Evolutionary conservation across 92 coral and sea anemone genomes (phyloP), one percentile per base, ranked within the genome.

Genomic region (Epizoanthus rinbou): DNA sequence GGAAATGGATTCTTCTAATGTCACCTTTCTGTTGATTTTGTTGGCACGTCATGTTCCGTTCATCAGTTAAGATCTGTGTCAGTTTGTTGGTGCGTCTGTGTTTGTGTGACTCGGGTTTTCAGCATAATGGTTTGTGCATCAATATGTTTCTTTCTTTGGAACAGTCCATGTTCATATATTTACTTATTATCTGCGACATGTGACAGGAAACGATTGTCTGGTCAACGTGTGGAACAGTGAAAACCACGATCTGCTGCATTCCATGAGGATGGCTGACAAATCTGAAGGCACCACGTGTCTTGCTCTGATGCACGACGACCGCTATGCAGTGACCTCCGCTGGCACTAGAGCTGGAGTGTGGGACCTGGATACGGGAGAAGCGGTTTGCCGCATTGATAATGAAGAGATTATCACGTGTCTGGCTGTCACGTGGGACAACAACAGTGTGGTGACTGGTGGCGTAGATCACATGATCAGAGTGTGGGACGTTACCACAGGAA

Each of bases 361-460:
- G 97, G 90, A 91, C 86, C 84, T 93, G 73, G 97, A 93, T 70
- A 88, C 97, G 45, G 97, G 97, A 56, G 94, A 91, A 81, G 84
- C 74, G 15, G 43, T 91, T 31, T 86, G 81, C 43, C 85, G 69
- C 75, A 74, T 93, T 85, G 75, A 88, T 58, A 88, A 86, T 31
- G 90, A 64, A 5, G 86, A 71, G 15, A 66, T 74, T 52, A 91
- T 93, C 67, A 91, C 88, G 62, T 91, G 93, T 54, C 83, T 93
- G 16, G 84, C 94, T 14, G 80, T 85, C 13, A 25, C 88, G 37
- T 54, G 84, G 23, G 92, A 91, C 43, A 86, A 89, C 17, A 39
- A 45, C 84, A 75, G 33, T 70, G 87, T 93, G 63, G 91, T 85
- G 21, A 82, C 90, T 0, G 97, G 97, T 37, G 91, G 94, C 16